phyloP scores from a whole-genome alignment of 2,797 vertebrate genomes.

The Lagocephalus sceleratus region DNA sequence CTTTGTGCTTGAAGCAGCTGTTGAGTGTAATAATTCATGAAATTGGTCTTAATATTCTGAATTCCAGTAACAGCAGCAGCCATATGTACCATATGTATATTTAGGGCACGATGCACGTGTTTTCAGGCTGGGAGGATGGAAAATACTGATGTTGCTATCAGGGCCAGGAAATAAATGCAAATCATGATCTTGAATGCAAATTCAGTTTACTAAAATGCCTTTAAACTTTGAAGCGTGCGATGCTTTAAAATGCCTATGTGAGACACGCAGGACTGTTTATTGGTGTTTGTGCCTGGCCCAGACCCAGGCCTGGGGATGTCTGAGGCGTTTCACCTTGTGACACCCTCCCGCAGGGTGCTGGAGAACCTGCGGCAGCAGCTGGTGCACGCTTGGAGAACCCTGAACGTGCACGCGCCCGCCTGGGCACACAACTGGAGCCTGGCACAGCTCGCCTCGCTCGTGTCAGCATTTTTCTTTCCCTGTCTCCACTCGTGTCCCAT shows the following conservation, averaged over 20 bases:
- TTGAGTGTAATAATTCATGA: slow-evolving; percentile 32
- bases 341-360: slow-evolving; percentile 39
- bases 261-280: slow-evolving; percentile 2
- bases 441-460: slow-evolving; percentile 53
- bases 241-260: not conserved
- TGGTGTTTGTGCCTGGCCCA: slow-evolving; percentile 30
- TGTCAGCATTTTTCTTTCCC: slow-evolving; percentile 58
- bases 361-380: slow-evolving; percentile 34
- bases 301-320: slow-evolving; percentile 39
- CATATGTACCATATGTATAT: slow-evolving; percentile 13
- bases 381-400: slow-evolving; percentile 14
- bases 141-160: not conserved
- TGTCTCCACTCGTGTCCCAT: slow-evolving; percentile 35
- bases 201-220: not conserved
- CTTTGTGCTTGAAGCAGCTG: slow-evolving; percentile 43
- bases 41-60: slow-evolving; percentile 34
- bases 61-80: slow-evolving; percentile 26
- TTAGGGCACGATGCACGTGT: slow-evolving; percentile 2
- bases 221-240: not conserved
- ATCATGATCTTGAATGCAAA: not conserved
- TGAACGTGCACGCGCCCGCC: slow-evolving; percentile 44
- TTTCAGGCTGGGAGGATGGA: not conserved
- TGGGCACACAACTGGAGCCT: slow-evolving; percentile 51
- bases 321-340: slow-evolving; percentile 35
- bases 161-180: not conserved